Base-by-base conservation (phyloP, 2,888 invertebrate species). In the Spodoptera exigua region DNA sequence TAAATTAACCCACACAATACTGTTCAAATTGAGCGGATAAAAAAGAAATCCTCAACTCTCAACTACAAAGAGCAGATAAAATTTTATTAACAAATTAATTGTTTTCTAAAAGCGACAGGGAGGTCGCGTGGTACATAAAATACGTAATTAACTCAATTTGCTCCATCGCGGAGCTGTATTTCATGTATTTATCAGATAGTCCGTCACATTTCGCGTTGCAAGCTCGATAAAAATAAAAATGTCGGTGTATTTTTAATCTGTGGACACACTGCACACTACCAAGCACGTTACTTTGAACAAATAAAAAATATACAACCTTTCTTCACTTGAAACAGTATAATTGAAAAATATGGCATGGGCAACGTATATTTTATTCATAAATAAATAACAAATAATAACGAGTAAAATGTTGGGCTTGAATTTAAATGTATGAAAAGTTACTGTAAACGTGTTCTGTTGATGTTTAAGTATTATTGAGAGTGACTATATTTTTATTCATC, bases 161-260 rank as follows among this genome's bases (percentile, higher is more conserved):
- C 81, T 78, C 73, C 61, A 81, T 76, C 82, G 74, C 73, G 79
- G 74, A 73, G 70, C 48, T 86, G 83, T 84, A 85, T 89, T 86
- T 83, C 78, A 78, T 79, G 70, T 81, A 84, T 85, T 86, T 86
- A 89, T 89, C 89, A 80, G 88, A 89, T 90, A 86, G 74, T 66
- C 81, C 77, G 85, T 84, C 86, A 83, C 81, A 79, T 77, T 80
- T 75, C 67, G 78, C 75, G 58, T 74, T 83, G 80, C 80, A 80
- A 62, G 76, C 68, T 73, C 64, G 82, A 83, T 87, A 87, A 86
- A 88, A 87, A 86, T 86, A 86, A 85, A 27, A 86, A 81, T 75
- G 68, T 59, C 47, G 58, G 75, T 81, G 82, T 86, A 84, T 86
- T 85, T n/a, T 87, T 80, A 72, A 71, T 73, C 79, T 71, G 74